Base-by-base conservation (phyloP, 2,888 invertebrate species). In the Trisateles emortualis region DNA sequence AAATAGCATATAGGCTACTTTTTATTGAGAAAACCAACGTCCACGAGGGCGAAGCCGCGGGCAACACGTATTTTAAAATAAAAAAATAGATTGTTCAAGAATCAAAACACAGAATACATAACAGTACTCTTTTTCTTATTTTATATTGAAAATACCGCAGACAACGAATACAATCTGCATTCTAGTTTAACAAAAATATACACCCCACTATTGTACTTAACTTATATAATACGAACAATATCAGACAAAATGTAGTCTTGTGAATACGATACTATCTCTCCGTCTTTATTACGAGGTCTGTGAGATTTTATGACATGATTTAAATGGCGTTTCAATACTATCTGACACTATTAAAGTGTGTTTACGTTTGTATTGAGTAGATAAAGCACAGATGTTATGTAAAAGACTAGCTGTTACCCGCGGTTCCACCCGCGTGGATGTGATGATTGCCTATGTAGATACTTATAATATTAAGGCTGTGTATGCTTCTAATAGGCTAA, bases 141-240 rank as follows among this genome's bases (percentile, higher is more conserved):
- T 44, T 57, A 33, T 43, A 6, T 13, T 59, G 50, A 47, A 48
- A 60, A 42, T 39, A 46, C 33, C 40, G 51, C 39, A 51, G 55
- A 46, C 35, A 52, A 29, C 24, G 56, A 63, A 56, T 52, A 41
- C 47, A 57, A 38, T 59, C 33, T 10, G 41, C 44, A 36, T 30
- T 64, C 50, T 64, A 32, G 49, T 61, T 57, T 60, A 50, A 50
- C 47, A 50, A 60, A 64, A 64, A 36, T 17, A 46, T 60, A 52
- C 49, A 17, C 26, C 1, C 30, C 24, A 36, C 10, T 36, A 10
- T 9, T 19, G 16, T 36, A 36, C 19, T 35, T 36, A n/a, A 16
- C 16, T 9, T 35, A 16, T 11, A 13, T 19, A 17, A 9, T n/a
- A 36, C 10, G 17, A 10, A 36, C 36, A 35, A 35, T 35, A 36